Evolutionary conservation across 2,888 invertebrate genomes (phyloP), one percentile per base, ranked within the genome.

Genomic region (Ecliptopera silaceata): DNA sequence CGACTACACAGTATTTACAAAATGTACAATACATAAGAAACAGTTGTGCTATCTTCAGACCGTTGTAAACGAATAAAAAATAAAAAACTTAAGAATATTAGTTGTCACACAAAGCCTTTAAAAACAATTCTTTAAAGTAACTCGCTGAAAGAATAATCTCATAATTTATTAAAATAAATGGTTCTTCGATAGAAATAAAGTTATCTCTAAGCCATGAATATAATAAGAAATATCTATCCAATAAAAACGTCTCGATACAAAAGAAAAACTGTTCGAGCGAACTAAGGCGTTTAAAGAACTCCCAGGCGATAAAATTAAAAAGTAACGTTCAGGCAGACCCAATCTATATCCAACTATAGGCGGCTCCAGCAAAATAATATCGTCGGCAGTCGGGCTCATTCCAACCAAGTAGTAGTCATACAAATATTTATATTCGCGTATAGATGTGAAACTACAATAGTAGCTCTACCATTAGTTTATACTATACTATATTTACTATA

Each of bases 331-430:
- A 45, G 52, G 39, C 59, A 54, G 53, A 61, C 53, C 49, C 60
- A 61, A 61, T 61, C 60, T 61, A 61, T 61, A 56, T 47, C 53
- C 56, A 56, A 61, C 60, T 60, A 60, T 56, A 60, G 60, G 56
- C 52, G 12, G 56, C 60, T 53, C 56, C 56, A 54, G 46, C 53
- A 50, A 61, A 56, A 61, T 61, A 61, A 61, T 61, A 61, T 56
- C 56, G 55, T 38, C 32, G 52, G 44, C 20, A 50, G 46, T 46
- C 46, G 58, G 59, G 56, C 60, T 65, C 69, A 65, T 69, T 67
- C 60, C 57, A 51, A 63, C 62, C 68, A 70, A 75, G 72, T 65
- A 65, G 72, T 66, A 65, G 74, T 73, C 68, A 68, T 79, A 80
- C 15, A 20, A 5, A 42, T 31, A 39, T 4, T 12, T 10, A 36